Evolutionary conservation across 2,113 vertebrate species (phyloP), one percentile per base, ranked within the genome.

Genomic region (Cavia porcellus): DNA sequence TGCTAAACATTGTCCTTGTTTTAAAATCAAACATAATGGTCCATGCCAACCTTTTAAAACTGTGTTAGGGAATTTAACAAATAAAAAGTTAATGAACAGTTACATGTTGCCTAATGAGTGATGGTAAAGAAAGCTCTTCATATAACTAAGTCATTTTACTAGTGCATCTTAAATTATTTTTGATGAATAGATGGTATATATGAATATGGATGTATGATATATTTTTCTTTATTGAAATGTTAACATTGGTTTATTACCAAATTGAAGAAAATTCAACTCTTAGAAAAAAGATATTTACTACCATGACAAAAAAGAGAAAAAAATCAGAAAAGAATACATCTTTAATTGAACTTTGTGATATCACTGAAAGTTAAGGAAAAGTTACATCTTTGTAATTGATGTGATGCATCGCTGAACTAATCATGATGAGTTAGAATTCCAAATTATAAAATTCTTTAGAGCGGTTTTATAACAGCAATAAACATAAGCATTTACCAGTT

Each of bases 31-130:
- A 72, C 77, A 13, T 85, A 12, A 25, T 66, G 89, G 68, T n/a
- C 7, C 10, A 14, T 57, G 13, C 11, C 79, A 82, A 70, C 28
- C 68, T 95, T 30, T 92, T 57, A 28, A 95, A 95, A 95, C 7
- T 42, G 3, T 52, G 11, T 57, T 35, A 0, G 0, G 45, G 57
- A 75, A 10, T 87, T 1, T 85, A 89, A 30, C 30, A 95, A 81
- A 45, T 77, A 35, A 89, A 74, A 92, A 97, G 32, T 61, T 97
- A 96, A 92, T 94, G 42, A 90, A 97, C 52, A 88, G 61, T 81
- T 52, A 86, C 19, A 59, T 2, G 38, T 92, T 22, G 83, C 92
- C 83, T 88, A 95, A 97, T 94, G 92, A 96, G 61, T 74, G 85
- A 90, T 94, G 77, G 14, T 35, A 68, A 72, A 84, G 90, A n/a